Conservation (phyloP, 2,888 invertebrate genomes). For the Apamea anceps region DNA sequence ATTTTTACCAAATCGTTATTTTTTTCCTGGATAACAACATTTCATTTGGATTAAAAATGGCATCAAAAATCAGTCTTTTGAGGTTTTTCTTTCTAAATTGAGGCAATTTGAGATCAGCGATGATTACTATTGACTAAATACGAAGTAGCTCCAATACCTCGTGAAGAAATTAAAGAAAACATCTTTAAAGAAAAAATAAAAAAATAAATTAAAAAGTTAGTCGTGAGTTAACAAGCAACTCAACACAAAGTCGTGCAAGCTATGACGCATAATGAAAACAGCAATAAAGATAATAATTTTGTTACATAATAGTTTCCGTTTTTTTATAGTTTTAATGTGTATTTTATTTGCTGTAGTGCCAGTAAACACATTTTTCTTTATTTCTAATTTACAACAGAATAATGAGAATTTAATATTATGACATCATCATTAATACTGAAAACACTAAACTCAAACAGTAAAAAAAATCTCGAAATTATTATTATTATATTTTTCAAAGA, state of each 20-base stretch:
- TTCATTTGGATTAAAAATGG: slow-evolving; percentile 66
- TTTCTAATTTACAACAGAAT: not conserved
- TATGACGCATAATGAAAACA: not conserved
- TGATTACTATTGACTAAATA: slow-evolving; percentile 60
- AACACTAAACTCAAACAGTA: not conserved
- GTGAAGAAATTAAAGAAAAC: slow-evolving; percentile 29
- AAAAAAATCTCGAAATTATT: no score
- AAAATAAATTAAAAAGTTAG: no score
- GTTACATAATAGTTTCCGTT: not conserved
- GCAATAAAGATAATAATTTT: not conserved
- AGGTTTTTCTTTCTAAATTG: slow-evolving; percentile 57
- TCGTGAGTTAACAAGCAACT: not conserved
- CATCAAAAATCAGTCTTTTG: slow-evolving; percentile 73
- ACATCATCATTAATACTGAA: not conserved
- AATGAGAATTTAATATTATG: not conserved
- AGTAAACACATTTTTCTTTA: not conserved
- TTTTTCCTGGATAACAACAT: slow-evolving; percentile 48
- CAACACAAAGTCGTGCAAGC: not conserved
- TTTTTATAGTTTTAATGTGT: no score
- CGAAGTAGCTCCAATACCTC: slow-evolving; percentile 11
- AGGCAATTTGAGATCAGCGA: slow-evolving; percentile 70
- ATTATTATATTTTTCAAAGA: no score
- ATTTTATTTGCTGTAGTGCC: not conserved
- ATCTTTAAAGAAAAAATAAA: no score
- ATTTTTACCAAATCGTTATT: slow-evolving; percentile 60